A percentile compares a stretch with the other conserved stretches of the same genome.
Conservation (phyloP, 2,113 vertebrate species). For the Tupaia chinensis region DNA sequence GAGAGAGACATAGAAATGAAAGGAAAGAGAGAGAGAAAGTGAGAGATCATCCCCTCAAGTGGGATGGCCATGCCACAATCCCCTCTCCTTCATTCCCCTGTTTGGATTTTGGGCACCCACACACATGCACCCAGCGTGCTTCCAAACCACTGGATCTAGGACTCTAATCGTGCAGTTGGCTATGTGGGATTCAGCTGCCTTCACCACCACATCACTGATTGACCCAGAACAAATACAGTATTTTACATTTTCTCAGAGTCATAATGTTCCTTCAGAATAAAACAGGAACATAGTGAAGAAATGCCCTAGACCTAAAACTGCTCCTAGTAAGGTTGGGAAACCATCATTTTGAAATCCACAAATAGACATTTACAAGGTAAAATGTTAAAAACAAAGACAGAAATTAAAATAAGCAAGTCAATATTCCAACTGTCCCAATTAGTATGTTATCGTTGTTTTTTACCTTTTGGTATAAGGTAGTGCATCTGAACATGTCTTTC, state of each 20-base stretch:
- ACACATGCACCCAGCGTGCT: too few species aligned
- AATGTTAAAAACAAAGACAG: neutral
- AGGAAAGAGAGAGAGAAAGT: too few species aligned
- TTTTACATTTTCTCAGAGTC: constrained; percentile 18
- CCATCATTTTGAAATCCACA: constrained; percentile 36
- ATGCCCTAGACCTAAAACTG: constrained; percentile 30
- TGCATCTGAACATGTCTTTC: neutral
- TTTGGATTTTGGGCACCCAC: too few species aligned
- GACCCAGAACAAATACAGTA: too few species aligned
- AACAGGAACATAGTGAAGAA: constrained; percentile 31
- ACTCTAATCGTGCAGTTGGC: too few species aligned
- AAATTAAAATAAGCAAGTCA: neutral
- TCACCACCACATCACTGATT: too few species aligned
- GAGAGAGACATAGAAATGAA: too few species aligned
- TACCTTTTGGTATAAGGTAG: neutral
- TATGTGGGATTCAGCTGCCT: too few species aligned
- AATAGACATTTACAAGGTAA: neutral
- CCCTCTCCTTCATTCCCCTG: too few species aligned
- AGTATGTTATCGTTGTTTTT: neutral
- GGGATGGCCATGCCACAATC: too few species aligned
- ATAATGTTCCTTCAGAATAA: constrained; percentile 35
- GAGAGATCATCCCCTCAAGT: too few species aligned
- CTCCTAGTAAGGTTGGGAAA: neutral
- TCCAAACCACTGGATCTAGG: too few species aligned
- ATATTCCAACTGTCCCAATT: neutral